Evolutionary conservation across 2,113 vertebrate genomes (phyloP).

Genomic region (Paramisgurnus dabryanus): DNA sequence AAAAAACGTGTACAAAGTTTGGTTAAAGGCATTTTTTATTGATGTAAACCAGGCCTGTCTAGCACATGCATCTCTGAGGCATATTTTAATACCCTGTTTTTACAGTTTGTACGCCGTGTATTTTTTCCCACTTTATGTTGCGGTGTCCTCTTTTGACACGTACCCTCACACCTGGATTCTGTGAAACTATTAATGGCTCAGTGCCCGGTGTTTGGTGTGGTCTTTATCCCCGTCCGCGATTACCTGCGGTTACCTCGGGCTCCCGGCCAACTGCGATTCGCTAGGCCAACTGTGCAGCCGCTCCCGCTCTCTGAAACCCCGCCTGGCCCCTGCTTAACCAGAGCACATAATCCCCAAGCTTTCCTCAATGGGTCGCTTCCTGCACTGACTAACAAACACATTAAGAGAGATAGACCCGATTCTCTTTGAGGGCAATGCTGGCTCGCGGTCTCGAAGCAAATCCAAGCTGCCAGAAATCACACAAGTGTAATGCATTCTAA

Average conservation of each 20-base stretch:
- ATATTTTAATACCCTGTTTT: not conserved
- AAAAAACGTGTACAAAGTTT: not conserved
- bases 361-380: constrained; percentile 53
- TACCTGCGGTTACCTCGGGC: constrained; percentile 5
- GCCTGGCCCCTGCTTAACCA: constrained; percentile 10
- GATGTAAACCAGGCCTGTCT: not conserved
- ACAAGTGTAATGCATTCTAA: constrained; percentile 63
- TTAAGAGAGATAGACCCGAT: constrained; percentile 13
- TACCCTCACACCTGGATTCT: not conserved
- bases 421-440: constrained; percentile 55
- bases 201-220: not conserved
- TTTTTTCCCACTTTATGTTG: not conserved
- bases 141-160: not conserved
- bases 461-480: constrained; percentile 57
- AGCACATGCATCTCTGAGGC: not conserved
- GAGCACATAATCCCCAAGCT: constrained; percentile 48
- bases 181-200: constrained; percentile 1
- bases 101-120: not conserved
- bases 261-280: not conserved
- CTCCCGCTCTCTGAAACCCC: not conserved
- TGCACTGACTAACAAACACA: constrained; percentile 1
- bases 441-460: constrained; percentile 57
- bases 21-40: not conserved
- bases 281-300: not conserved
- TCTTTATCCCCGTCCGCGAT: not conserved